A percentile compares a stretch with the other conserved stretches of the same genome.
phyloP scores from a whole-genome alignment of 2,888 invertebrate species.

The Subacronicta megacephala region DNA sequence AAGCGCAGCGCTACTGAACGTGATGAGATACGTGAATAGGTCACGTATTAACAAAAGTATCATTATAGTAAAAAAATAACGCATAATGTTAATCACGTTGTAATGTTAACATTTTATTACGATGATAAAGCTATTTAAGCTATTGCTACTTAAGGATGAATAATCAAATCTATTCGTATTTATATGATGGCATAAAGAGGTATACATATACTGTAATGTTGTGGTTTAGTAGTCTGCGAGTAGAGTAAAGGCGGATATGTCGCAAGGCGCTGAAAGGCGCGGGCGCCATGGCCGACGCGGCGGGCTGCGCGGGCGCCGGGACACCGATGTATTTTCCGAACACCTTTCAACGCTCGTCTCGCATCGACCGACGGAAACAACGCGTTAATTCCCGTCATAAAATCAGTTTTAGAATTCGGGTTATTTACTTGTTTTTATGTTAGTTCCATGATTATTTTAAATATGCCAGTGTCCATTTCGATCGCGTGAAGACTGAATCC shows the following conservation, averaged over 20 bases:
- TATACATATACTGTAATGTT: slow-evolving; percentile 16
- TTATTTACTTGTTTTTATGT: slow-evolving; percentile 90
- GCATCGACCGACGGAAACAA: slow-evolving; percentile 89
- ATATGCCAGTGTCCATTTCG: slow-evolving; percentile 85
- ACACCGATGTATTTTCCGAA: slow-evolving; percentile 84
- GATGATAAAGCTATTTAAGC: slow-evolving; percentile 23
- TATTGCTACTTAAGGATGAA: slow-evolving; percentile 5
- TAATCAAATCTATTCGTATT: slow-evolving; percentile 11
- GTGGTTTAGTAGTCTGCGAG: slow-evolving; percentile 41
- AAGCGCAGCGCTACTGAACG: slow-evolving; percentile 49
- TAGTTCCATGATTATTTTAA: slow-evolving; percentile 88
- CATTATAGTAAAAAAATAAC: slow-evolving; percentile 65
- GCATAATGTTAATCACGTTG: slow-evolving; percentile 68
- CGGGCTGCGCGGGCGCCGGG: slow-evolving; percentile 56
- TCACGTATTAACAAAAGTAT: slow-evolving; percentile 78
- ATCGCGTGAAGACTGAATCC: slow-evolving; percentile 78
- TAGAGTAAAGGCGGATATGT: slow-evolving; percentile 70
- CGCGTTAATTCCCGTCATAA: slow-evolving; percentile 90
- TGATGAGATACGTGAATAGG: slow-evolving; percentile 76
- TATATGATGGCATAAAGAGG: slow-evolving; percentile 27
- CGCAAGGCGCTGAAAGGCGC: slow-evolving; percentile 74
- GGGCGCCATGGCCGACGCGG: slow-evolving; percentile 63
- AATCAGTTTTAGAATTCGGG: slow-evolving; percentile 89
- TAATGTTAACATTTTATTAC: slow-evolving; percentile 13
- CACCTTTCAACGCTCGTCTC: slow-evolving; percentile 89